Percentiles rank a stretch among this genome's conserved stretches.
These are phyloP conservation scores for Drosophila meridionalis DNA, from an alignment of 2,888 invertebrate genomes.

Conservation along the genomic window DNA sequence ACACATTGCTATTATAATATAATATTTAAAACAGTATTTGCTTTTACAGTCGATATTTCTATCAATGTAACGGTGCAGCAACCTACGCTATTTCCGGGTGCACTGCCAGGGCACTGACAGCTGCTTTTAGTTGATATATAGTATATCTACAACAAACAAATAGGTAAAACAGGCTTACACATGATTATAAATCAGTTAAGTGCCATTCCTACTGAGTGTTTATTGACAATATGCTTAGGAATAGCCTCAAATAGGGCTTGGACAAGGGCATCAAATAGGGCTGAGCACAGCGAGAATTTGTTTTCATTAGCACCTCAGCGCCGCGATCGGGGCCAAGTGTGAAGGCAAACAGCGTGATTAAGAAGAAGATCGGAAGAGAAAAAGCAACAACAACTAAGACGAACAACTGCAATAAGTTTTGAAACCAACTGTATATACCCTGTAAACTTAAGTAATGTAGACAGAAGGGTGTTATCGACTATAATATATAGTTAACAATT, in stretches of 20 bases:
- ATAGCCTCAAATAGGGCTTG: conserved; percentile 4
- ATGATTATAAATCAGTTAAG: conserved; percentile 8
- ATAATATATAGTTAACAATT: too few relatives aligned
- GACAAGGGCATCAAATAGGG: conserved; percentile 22
- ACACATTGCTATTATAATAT: background rate
- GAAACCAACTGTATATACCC: conserved; percentile 7
- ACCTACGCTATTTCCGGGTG: conserved; percentile 21
- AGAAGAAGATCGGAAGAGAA: background rate
- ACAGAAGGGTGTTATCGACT: background rate
- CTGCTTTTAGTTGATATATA: conserved; percentile 13
- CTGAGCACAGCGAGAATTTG: conserved; percentile 38
- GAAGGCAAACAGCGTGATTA: conserved; percentile 55
- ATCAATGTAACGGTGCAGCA: conserved; percentile 12
- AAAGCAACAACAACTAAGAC: conserved; percentile 21
- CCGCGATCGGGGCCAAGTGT: conserved; percentile 48
- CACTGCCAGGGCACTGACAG: conserved; percentile 15
- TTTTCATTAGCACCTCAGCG: conserved; percentile 33
- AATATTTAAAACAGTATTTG: background rate
- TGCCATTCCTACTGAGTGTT: background rate
- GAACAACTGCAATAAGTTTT: conserved; percentile 34
- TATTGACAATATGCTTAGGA: conserved; percentile 1
- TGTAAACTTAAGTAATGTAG: background rate
- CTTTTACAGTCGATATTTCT: conserved; percentile 12
- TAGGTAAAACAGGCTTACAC: background rate
- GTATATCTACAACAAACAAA: background rate